Percentiles rank a stretch among this genome's conserved stretches.
These are phyloP conservation scores for Maniola jurtina DNA, from an alignment of 1,140 invertebrate genomes.

Conservation along the genomic window DNA sequence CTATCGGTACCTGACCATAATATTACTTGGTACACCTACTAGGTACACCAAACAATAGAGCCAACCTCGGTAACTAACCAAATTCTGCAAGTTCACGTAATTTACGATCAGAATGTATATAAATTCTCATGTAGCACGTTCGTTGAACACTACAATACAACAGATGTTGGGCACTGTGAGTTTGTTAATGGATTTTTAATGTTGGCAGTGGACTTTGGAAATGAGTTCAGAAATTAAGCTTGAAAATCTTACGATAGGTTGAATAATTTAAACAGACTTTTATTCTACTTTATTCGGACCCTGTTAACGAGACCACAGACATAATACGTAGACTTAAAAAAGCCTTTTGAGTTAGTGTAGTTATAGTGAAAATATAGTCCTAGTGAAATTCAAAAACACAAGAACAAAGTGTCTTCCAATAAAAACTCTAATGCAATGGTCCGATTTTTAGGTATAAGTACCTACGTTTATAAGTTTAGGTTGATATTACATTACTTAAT, in stretches of 20 bases:
- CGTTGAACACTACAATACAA: conserved; percentile 4
- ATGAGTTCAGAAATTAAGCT: neutral
- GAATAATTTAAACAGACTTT: too few relatives aligned
- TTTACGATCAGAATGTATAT: conserved; percentile 7
- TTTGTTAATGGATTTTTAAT: conserved; percentile 15
- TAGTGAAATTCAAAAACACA: too few relatives aligned
- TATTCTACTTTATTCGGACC: too few relatives aligned
- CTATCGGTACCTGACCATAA: neutral
- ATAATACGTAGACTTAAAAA: too few relatives aligned
- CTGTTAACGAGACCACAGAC: too few relatives aligned
- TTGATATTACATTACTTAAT: too few relatives aligned
- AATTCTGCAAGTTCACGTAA: conserved; percentile 8
- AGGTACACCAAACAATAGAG: neutral
- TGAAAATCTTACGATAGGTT: neutral
- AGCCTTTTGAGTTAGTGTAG: too few relatives aligned
- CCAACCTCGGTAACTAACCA: neutral
- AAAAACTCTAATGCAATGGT: too few relatives aligned
- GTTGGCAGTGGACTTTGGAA: neutral
- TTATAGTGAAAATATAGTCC: too few relatives aligned
- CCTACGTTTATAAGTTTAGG: too few relatives aligned
- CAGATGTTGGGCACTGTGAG: neutral
- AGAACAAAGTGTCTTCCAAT: too few relatives aligned
- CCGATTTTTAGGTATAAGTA: too few relatives aligned
- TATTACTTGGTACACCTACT: neutral
- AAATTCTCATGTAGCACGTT: conserved; percentile 12